Percentiles rank a stretch among this genome's conserved stretches.
Conservation (phyloP, 2,888 invertebrate species). For the Flabesymbios commensalis region DNA sequence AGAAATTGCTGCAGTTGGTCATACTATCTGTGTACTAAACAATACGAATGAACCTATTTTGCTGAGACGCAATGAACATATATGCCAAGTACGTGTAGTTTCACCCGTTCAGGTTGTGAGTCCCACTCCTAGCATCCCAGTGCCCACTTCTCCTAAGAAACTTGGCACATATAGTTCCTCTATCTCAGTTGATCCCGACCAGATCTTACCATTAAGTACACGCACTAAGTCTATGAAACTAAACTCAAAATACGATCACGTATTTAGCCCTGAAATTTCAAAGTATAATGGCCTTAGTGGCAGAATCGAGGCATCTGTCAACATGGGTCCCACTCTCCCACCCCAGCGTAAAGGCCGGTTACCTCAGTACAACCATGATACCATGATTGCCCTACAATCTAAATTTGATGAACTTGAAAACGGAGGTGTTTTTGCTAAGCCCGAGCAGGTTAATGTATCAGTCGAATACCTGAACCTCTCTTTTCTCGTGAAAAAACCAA, state of each 20-base stretch:
- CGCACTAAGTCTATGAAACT: background rate
- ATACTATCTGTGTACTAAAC: too few relatives aligned
- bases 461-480: constrained; percentile 11
- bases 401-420: constrained; percentile 8
- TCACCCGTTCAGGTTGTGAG: too few relatives aligned
- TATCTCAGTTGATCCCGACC: background rate
- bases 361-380: constrained; percentile 8
- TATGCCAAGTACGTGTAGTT: too few relatives aligned
- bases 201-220: background rate
- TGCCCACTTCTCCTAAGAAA: background rate
- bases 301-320: constrained; percentile 1
- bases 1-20: too few relatives aligned
- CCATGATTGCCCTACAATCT: background rate
- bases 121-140: too few relatives aligned
- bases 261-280: background rate
- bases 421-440: constrained; percentile 9
- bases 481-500: constrained; percentile 4
- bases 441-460: background rate
- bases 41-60: too few relatives aligned
- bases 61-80: too few relatives aligned
- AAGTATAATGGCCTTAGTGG: constrained; percentile 12
- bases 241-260: constrained; percentile 3
- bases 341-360: constrained; percentile 10
- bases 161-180: background rate
- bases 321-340: constrained; percentile 11